A percentile compares a stretch with the other conserved stretches of the same genome.
Evolutionary conservation across 2,888 invertebrate species (phyloP).

Genomic region (Pyrrhosoma nymphula): DNA sequence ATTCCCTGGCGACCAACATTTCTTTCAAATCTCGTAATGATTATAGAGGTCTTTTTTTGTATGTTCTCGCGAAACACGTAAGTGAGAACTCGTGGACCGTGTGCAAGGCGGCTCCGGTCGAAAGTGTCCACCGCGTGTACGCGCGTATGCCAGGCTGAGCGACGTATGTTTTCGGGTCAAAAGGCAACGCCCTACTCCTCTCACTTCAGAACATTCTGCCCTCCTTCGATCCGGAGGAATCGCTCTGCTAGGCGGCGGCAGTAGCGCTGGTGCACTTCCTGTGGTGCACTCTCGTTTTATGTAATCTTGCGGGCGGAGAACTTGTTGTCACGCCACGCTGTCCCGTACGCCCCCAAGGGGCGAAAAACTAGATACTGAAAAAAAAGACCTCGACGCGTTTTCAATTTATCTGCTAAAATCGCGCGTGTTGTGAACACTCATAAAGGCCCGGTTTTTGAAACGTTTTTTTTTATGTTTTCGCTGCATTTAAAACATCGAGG

Average conservation of each 20-base stretch:
- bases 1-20: neutral
- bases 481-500: too few relatives aligned
- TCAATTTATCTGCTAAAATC: neutral
- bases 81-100: neutral
- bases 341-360: neutral
- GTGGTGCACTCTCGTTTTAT: neutral
- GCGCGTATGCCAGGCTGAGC: neutral
- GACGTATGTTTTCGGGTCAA: neutral
- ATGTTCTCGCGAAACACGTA: neutral
- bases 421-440: neutral
- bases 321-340: neutral
- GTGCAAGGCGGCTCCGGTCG: neutral
- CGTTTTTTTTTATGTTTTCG: too few relatives aligned
- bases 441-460: too few relatives aligned
- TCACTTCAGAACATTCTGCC: neutral
- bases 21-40: neutral
- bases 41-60: neutral
- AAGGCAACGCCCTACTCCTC: neutral
- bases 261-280: too few relatives aligned
- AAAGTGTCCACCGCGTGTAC: neutral
- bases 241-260: neutral
- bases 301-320: neutral
- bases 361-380: neutral
- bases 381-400: neutral
- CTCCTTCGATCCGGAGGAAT: neutral